These are phyloP conservation scores for Myotis planiceps DNA, from an alignment of 2,797 vertebrate genomes.

Conservation along the genomic window DNA sequence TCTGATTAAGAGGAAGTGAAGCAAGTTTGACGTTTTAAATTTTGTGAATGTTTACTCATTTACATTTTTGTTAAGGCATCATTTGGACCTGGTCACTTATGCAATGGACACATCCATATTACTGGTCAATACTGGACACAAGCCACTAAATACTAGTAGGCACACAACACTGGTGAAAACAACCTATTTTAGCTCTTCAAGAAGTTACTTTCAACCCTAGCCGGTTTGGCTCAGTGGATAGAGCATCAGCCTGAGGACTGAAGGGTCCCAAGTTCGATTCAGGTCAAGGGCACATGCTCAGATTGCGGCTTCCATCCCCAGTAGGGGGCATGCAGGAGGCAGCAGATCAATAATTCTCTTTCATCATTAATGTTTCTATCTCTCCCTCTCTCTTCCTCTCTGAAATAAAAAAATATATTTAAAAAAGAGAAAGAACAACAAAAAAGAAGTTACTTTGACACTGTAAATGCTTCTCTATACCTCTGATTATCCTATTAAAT, in stretches of 20 bases:
- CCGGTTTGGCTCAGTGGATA: too few relatives aligned
- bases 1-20: not conserved
- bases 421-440: too few relatives aligned
- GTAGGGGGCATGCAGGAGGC: too few relatives aligned
- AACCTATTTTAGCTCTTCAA: not conserved
- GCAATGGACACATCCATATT: not conserved
- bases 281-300: too few relatives aligned
- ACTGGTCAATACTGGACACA: not conserved
- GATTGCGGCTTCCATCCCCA: too few relatives aligned
- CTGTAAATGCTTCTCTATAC: not conserved
- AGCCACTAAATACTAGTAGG: not conserved
- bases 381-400: too few relatives aligned
- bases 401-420: too few relatives aligned
- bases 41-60: slow-evolving; percentile 8
- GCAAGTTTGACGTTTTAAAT: not conserved
- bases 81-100: slow-evolving; percentile 1
- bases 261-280: too few relatives aligned
- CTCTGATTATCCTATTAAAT: not conserved
- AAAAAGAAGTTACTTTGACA: not conserved
- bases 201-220: not conserved
- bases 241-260: too few relatives aligned
- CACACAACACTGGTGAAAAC: not conserved
- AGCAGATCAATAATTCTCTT: too few relatives aligned
- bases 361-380: too few relatives aligned
- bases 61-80: not conserved